Evolutionary conservation across 1,140 invertebrate species (phyloP).

Genomic region (Zophobas atratus): DNA sequence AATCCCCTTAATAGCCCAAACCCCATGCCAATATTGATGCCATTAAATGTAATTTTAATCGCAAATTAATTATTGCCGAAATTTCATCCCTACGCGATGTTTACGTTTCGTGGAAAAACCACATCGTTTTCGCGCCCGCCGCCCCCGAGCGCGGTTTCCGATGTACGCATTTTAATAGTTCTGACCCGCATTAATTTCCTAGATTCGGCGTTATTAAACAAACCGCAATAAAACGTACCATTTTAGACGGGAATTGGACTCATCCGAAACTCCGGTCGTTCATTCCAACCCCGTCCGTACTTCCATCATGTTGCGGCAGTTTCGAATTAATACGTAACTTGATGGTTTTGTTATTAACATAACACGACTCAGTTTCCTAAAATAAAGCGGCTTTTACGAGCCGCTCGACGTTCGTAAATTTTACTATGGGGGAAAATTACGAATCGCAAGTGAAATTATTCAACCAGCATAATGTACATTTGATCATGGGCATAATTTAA

Average conservation of each 20-base stretch:
- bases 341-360: no score
- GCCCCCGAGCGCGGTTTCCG: not conserved
- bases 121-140: no score
- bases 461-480: not conserved
- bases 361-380: no score
- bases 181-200: not conserved
- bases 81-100: no score
- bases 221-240: conserved; percentile 11
- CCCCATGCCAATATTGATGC: conserved; percentile 31
- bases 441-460: no score
- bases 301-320: not conserved
- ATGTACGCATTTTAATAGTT: conserved; percentile 11
- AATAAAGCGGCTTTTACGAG: no score
- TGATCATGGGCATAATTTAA: not conserved
- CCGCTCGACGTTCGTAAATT: no score
- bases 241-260: not conserved
- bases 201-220: conserved; percentile 11
- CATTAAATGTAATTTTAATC: conserved; percentile 37
- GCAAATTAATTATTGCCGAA: not conserved
- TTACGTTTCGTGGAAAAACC: no score
- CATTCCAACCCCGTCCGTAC: not conserved
- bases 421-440: no score
- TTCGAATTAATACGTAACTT: not conserved
- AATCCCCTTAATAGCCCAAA: conserved; percentile 19
- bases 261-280: not conserved